These are phyloP conservation scores for Hyppa rectilinea DNA, from an alignment of 2,888 invertebrate species.

Conservation along the genomic window DNA sequence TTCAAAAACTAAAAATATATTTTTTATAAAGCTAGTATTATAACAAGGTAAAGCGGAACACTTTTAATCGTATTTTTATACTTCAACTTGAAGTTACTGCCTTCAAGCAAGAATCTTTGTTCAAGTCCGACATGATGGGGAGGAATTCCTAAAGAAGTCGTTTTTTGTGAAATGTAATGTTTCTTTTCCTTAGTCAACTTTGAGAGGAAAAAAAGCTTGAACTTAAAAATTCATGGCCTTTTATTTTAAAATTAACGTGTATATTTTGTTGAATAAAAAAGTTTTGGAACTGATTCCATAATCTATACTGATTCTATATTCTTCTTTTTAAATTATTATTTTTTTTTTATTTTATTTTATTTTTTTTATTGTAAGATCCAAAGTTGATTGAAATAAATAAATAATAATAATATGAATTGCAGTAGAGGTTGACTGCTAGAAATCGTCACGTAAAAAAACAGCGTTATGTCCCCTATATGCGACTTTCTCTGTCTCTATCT, in stretches of 20 bases:
- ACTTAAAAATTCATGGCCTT: conserved; percentile 18
- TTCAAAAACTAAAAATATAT: conserved; percentile 17
- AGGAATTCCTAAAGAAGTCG: conserved; percentile 46
- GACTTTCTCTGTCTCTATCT: too few relatives aligned
- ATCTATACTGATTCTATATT: too few relatives aligned
- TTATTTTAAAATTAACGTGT: conserved; percentile 12
- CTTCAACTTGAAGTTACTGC: conserved; percentile 49
- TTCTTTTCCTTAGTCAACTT: conserved; percentile 49
- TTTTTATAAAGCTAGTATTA: conserved; percentile 16
- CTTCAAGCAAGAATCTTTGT: conserved; percentile 50
- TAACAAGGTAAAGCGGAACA: conserved; percentile 43
- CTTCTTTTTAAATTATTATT: too few relatives aligned
- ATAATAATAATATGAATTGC: too few relatives aligned
- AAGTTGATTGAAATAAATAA: too few relatives aligned
- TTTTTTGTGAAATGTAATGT: conserved; percentile 56
- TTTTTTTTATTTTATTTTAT: too few relatives aligned
- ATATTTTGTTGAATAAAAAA: conserved; percentile 9
- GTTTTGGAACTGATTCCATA: background rate
- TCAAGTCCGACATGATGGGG: conserved; percentile 35
- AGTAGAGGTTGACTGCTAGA: too few relatives aligned
- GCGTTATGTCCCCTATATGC: too few relatives aligned
- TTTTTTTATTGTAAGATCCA: too few relatives aligned
- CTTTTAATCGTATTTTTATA: conserved; percentile 52
- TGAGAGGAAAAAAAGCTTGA: conserved; percentile 28
- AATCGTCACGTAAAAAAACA: too few relatives aligned